Base-by-base conservation (phyloP, 2,797 vertebrate species). In the Limnodromus scolopaceus region DNA sequence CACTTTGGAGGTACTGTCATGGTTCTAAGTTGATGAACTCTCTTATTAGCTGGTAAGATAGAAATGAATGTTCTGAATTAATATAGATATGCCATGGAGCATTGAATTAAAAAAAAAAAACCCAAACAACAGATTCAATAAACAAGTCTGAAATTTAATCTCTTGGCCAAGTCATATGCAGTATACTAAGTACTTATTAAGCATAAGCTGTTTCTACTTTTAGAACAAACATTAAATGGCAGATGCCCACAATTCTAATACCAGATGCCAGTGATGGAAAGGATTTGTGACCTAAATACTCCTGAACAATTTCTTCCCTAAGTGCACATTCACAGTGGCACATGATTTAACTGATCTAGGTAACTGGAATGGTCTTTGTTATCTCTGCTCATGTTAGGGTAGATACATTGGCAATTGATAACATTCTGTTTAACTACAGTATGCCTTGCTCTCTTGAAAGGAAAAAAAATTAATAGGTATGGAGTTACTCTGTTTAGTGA, bases 241-340 rank as follows among this genome's bases (percentile, higher is more conserved):
- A 98, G 93, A 96, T 97, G 93, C 78, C 89, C 81, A 69, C 76
- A 92, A 70, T 94, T 97, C 95, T 94, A 89, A 87, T 88, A 90
- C 76, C 91, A 96, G 94, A 96, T 96, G 77, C 84, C 77, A 53
- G 30, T 82, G 70, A 92, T 97, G 94, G 92, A 91, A 94, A 94
- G 95, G 94, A 97, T 97, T 96, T 97, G 93, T 96, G 97, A 97
- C 96, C 95, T 96, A 96, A 95, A 97, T 97, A 96, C 60, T 87
- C 77, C 88, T 95, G 32, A 80, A 89, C 18, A n/a, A 77, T 89
- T 94, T 96, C 46, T 92, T 94, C 39, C 54, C 16, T 89, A 83
- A 96, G 86, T 96, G 57, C n/a, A 38, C 57, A 93, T 95, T 97
- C 64, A 69, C n/a, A 81, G 64, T 2, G 18, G 38, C 38, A 66